Percentiles rank a stretch among this genome's conserved stretches.
Conservation (phyloP, 2,888 invertebrate genomes). For the Penaeus monodon region DNA sequence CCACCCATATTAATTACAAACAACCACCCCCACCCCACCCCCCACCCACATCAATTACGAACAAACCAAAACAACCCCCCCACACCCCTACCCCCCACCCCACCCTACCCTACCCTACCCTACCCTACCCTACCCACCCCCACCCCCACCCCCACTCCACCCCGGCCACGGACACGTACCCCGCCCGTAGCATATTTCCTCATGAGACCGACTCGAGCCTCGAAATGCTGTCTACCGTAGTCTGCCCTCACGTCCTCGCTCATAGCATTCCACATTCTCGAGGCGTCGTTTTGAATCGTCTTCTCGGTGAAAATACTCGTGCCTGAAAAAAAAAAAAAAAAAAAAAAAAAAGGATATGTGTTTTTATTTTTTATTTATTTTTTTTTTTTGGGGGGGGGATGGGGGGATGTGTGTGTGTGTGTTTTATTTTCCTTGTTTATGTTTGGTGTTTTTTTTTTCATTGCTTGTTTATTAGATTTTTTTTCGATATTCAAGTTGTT, state of each 20-base stretch:
- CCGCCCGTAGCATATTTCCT: conserved; percentile 73
- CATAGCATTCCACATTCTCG: conserved; percentile 82
- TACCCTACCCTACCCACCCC: not conserved
- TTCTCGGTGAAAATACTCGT: conserved; percentile 36
- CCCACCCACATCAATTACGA: not conserved
- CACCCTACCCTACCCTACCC: not conserved
- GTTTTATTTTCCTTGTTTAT: too few relatives aligned
- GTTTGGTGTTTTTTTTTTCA: too few relatives aligned
- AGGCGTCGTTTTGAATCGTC: conserved; percentile 2
- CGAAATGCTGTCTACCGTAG: conserved; percentile 87
- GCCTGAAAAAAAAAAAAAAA: not conserved
- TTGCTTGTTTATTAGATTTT: too few relatives aligned
- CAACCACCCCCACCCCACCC: not conserved
- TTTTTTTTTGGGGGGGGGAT: too few relatives aligned
- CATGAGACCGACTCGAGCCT: conserved; percentile 82
- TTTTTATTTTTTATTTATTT: too few relatives aligned
- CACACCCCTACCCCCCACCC: not conserved
- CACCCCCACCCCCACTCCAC: not conserved
- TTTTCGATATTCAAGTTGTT: too few relatives aligned
- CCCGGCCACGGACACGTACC: not conserved
- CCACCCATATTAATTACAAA: too few relatives aligned
- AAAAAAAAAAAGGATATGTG: not conserved
- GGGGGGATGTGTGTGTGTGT: too few relatives aligned
- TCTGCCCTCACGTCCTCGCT: conserved; percentile 81
- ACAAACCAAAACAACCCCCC: too few relatives aligned